These are phyloP conservation scores for Chloropsis cyanopogon DNA, from an alignment of 2,113 vertebrate genomes.

Conservation along the genomic window DNA sequence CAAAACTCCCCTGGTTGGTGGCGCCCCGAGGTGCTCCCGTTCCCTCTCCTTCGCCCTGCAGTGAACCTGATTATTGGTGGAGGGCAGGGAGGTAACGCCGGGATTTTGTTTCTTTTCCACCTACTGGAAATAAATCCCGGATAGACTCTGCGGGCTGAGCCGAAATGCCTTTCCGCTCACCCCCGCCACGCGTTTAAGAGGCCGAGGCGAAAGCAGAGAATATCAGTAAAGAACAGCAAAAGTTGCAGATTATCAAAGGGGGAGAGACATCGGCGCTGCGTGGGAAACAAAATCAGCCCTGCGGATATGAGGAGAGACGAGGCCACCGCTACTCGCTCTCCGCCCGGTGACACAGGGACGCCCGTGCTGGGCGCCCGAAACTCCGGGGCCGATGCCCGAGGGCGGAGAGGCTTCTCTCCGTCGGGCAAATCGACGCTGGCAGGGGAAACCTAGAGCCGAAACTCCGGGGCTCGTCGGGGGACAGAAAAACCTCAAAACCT, in stretches of 20 bases:
- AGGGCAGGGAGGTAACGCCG: background rate
- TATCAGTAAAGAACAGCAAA: background rate
- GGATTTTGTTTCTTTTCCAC: conserved; percentile 43
- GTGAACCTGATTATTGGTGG: background rate
- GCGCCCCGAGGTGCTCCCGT: background rate
- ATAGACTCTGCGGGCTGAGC: conserved; percentile 19
- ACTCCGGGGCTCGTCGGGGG: background rate
- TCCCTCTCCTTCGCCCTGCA: background rate
- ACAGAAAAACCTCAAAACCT: background rate
- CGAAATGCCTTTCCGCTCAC: conserved; percentile 19
- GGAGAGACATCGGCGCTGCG: background rate
- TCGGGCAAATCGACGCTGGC: background rate
- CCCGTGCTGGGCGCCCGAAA: background rate
- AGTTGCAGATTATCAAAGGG: background rate
- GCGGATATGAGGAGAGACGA: background rate
- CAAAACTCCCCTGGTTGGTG: rapidly evolving
- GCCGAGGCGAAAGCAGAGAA: background rate
- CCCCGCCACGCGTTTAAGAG: background rate
- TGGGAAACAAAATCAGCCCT: background rate
- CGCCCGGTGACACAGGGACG: background rate
- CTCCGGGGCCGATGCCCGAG: background rate
- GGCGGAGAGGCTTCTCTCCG: background rate
- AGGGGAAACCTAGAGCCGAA: background rate
- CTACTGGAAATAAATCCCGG: conserved; percentile 40
- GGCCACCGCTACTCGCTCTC: background rate